Evolutionary conservation across 92 coral and sea anemone species (phyloP).

Genomic region (Nematostella vectensis): DNA sequence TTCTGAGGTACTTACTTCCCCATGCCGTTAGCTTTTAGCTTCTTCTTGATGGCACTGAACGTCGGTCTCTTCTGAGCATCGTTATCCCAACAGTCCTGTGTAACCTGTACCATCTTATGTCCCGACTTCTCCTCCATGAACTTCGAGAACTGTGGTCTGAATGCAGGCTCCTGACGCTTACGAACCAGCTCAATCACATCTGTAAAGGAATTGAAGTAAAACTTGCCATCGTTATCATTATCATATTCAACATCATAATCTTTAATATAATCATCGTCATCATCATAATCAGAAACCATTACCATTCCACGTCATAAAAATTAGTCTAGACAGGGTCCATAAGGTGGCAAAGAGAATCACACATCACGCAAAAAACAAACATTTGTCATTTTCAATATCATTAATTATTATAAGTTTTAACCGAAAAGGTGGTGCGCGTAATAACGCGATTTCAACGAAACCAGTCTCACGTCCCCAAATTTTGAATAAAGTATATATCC

Average conservation of each 20-base stretch:
- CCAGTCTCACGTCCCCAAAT: no score
- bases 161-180: conserved; percentile 29
- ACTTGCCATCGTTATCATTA: background rate
- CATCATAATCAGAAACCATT: no score
- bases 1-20: conserved; percentile 45
- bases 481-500: no score
- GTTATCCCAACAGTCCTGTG: conserved; percentile 55
- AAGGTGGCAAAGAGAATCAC: no score
- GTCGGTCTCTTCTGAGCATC: conserved; percentile 45
- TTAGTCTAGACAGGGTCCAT: no score
- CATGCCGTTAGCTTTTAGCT: conserved; percentile 33
- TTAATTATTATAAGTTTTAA: no score
- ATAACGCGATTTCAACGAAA: no score
- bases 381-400: no score
- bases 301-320: no score
- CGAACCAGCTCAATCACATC: conserved; percentile 49
- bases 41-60: conserved; percentile 34
- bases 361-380: no score
- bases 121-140: conserved; percentile 12
- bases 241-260: background rate
- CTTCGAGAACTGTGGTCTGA: conserved; percentile 60
- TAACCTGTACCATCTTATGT: conserved; percentile 29
- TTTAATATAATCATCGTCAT: no score
- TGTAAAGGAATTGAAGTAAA: conserved; percentile 5
- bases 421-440: no score